Base-by-base conservation (phyloP, 2,888 invertebrate species). In the Boloria euphrosyne region DNA sequence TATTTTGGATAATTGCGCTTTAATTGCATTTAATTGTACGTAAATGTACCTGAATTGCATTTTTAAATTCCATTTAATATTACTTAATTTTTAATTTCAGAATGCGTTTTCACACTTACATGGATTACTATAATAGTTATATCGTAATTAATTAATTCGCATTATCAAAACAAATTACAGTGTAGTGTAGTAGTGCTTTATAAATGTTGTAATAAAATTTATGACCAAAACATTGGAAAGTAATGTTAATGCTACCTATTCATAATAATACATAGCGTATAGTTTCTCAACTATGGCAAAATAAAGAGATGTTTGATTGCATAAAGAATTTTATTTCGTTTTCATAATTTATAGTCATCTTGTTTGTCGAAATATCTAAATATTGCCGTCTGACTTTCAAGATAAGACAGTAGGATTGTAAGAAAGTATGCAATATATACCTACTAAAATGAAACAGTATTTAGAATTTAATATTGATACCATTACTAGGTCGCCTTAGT, bases 251-350 rank as follows among this genome's bases (percentile, higher is more conserved):
- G 77, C 76, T 77, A 76, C 75, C 75, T 74, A 78, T 76, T 72
- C 73, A 55, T 16, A 22, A 22, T 46, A n/a, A n/a, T 46, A 46
- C 57, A 57, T 57, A 57, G 57, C 46, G 44, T 22, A 57, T 46
- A 46, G 57, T 22, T 69, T 74, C 73, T 75, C 74, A 74, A 70
- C 73, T 69, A 75, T 76, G 73, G 77, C 79, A 77, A 80, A 83
- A 77, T 80, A 76, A 79, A 75, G 7, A 72, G 78, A 76, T 80
- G 78, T 71, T 74, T 74, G 73, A 46, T 46, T 57, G 44, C 57
- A 46, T 17, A 51, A 59, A 6, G 4, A 27, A 46, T 66, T 62
- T 51, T 44, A 22, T 58, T 62, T 47, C n/a, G 1, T 49, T 54
- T 38, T 17, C 31, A 38, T 38, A 38, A 38, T 38, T 22, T 31